Evolutionary conservation across 2,888 invertebrate species (phyloP).

Genomic region (Drosophila villosipedis): DNA sequence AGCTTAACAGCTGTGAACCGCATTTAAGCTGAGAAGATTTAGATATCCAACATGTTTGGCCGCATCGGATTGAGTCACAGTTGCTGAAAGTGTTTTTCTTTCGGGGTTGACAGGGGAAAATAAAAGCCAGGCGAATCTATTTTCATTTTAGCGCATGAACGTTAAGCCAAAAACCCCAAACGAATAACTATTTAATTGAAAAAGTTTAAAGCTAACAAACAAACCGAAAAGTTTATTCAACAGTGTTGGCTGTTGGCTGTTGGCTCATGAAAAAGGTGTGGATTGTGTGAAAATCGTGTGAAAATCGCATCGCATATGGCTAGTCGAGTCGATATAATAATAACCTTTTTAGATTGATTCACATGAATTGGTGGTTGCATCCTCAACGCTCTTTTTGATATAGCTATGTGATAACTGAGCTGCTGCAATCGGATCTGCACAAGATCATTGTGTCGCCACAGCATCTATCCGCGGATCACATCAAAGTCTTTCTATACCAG

Average conservation of each 20-base stretch:
- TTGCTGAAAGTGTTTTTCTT: slow-evolving; percentile 35
- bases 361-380: slow-evolving; percentile 30
- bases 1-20: slow-evolving; percentile 13
- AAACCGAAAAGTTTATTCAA: slow-evolving; percentile 24
- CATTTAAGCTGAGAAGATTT: not conserved
- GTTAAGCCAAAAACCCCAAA: slow-evolving; percentile 28
- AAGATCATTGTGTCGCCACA: slow-evolving; percentile 99
- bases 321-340: not conserved
- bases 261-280: no score
- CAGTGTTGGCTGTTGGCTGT: not conserved
- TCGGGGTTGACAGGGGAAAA: slow-evolving; percentile 10
- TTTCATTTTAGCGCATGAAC: slow-evolving; percentile 38
- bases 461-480: slow-evolving; percentile 99
- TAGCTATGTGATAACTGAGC: slow-evolving; percentile 99
- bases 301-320: not conserved
- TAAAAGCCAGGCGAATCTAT: slow-evolving; percentile 32
- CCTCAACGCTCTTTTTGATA: slow-evolving; percentile 43
- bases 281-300: not conserved
- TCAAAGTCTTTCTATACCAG: slow-evolving; percentile 99
- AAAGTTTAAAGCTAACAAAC: slow-evolving; percentile 66
- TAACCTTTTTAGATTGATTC: not conserved
- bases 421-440: slow-evolving; percentile 99
- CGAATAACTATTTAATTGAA: slow-evolving; percentile 65
- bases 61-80: slow-evolving; percentile 30
- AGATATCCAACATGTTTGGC: not conserved